Evolutionary conservation across 1,140 invertebrate genomes (phyloP).

Genomic region (Lycorma delicatula): DNA sequence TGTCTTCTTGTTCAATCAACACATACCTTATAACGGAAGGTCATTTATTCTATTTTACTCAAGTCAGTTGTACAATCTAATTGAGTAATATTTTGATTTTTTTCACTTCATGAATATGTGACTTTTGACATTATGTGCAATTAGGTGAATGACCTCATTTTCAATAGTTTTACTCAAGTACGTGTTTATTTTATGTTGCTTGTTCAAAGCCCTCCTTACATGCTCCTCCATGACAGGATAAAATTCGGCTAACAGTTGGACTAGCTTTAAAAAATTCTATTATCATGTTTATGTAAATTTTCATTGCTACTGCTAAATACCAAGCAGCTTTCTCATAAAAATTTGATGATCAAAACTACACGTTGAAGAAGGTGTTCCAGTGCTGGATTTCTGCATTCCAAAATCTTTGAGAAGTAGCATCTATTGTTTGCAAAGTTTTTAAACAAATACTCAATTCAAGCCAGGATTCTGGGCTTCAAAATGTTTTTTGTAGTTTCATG

Average conservation of each 20-base stretch:
- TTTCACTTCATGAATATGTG: constrained; percentile 11
- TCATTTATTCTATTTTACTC: constrained; percentile 26
- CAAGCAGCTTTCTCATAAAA: too few relatives aligned
- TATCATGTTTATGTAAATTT: too few relatives aligned
- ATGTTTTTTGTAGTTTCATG: too few relatives aligned
- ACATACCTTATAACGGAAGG: constrained; percentile 24
- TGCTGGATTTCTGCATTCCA: too few relatives aligned
- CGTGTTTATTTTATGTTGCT: constrained; percentile 7
- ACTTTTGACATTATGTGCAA: constrained; percentile 9
- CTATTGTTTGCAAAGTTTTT: too few relatives aligned
- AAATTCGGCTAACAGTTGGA: constrained; percentile 17
- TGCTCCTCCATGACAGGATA: constrained; percentile 20
- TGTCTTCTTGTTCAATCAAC: neutral
- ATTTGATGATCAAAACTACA: too few relatives aligned
- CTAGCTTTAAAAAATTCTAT: constrained; percentile 17
- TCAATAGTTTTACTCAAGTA: constrained; percentile 15
- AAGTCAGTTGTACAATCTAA: constrained; percentile 29
- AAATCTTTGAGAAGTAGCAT: too few relatives aligned
- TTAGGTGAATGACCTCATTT: constrained; percentile 11
- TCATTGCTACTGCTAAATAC: too few relatives aligned
- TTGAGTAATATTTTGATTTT: constrained; percentile 24
- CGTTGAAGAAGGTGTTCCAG: too few relatives aligned
- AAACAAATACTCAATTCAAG: too few relatives aligned
- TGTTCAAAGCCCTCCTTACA: too few relatives aligned
- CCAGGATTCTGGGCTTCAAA: too few relatives aligned